Conservation (phyloP, 2,888 invertebrate species). For the Tricholauxania praeusta region DNA sequence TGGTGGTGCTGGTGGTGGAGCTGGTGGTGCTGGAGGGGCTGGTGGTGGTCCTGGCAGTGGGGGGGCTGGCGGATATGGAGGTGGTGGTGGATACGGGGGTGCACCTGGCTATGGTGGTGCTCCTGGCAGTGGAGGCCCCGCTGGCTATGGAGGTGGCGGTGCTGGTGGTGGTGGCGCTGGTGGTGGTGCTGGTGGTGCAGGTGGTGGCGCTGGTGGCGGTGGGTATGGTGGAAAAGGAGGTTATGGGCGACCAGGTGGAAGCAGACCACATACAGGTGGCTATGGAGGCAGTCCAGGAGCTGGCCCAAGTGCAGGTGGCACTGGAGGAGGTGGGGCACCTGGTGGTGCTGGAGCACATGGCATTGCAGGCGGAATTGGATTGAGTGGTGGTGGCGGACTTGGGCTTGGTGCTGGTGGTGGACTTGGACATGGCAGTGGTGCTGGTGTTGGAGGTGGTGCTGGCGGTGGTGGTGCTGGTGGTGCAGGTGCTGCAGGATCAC, state of each 20-base stretch:
- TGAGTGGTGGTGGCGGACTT: not conserved
- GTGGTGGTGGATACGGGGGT: slow-evolving; percentile 25
- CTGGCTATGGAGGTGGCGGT: slow-evolving; percentile 27
- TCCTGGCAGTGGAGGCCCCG: no score
- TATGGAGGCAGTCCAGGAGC: slow-evolving; percentile 29
- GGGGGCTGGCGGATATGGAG: slow-evolving; percentile 30
- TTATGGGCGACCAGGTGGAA: slow-evolving; percentile 16
- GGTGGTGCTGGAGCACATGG: slow-evolving; percentile 28
- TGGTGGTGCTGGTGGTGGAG: slow-evolving; percentile 35
- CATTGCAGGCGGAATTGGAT: no score
- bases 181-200: slow-evolving; percentile 16
- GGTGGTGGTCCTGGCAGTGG: slow-evolving; percentile 35
- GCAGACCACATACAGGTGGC: slow-evolving; percentile 18
- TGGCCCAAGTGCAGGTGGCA: slow-evolving; percentile 35
- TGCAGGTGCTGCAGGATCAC: slow-evolving; percentile 32
- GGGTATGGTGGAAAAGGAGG: slow-evolving; percentile 34
- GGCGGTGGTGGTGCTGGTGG: slow-evolving; percentile 43
- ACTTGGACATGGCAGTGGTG: slow-evolving; percentile 31
- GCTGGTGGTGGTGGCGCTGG: slow-evolving; percentile 18
- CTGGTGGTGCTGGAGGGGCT: slow-evolving; percentile 30
- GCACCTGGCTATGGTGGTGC: slow-evolving; percentile 27
- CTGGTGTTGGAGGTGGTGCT: slow-evolving; percentile 36
- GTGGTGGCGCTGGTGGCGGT: slow-evolving; percentile 27
- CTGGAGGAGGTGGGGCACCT: slow-evolving; percentile 25
- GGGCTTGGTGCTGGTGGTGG: slow-evolving; percentile 19